A percentile compares a stretch with the other conserved stretches of the same genome.
These are phyloP conservation scores for Martes martes DNA, from an alignment of 2,113 vertebrate genomes.

Conservation along the genomic window DNA sequence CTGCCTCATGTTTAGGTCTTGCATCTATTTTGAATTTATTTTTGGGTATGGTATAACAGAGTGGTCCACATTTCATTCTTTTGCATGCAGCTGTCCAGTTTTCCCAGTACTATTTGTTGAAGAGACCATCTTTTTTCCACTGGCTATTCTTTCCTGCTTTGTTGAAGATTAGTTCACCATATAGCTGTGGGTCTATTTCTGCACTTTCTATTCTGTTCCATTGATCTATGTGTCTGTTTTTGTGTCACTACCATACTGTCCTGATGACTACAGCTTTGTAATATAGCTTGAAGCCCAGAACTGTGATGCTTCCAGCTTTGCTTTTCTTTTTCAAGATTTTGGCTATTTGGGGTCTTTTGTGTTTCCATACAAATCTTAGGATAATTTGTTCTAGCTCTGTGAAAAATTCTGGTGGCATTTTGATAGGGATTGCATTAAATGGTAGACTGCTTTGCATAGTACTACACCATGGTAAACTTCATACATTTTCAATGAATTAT, in stretches of 20 bases:
- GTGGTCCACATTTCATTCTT: no score
- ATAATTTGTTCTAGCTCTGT: not conserved
- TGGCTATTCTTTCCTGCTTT: no score
- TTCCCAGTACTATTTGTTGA: no score
- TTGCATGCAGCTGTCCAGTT: no score
- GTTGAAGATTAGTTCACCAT: no score
- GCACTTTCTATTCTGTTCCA: no score
- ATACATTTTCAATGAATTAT: slow-evolving; percentile 13
- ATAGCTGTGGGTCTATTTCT: no score
- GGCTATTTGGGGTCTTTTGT: not conserved
- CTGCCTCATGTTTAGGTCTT: no score
- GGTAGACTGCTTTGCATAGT: not conserved
- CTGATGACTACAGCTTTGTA: not conserved
- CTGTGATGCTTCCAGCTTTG: not conserved
- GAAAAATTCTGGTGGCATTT: not conserved
- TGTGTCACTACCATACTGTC: not conserved
- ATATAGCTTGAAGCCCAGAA: not conserved
- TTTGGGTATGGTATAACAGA: no score
- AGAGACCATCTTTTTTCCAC: no score
- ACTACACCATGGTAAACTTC: not conserved
- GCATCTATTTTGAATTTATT: no score
- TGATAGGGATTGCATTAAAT: not conserved
- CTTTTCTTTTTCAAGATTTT: not conserved
- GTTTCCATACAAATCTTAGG: not conserved
- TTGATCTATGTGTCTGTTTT: no score